Base-by-base conservation (phyloP, 2,113 vertebrate genomes). In the Cardinalis cardinalis region DNA sequence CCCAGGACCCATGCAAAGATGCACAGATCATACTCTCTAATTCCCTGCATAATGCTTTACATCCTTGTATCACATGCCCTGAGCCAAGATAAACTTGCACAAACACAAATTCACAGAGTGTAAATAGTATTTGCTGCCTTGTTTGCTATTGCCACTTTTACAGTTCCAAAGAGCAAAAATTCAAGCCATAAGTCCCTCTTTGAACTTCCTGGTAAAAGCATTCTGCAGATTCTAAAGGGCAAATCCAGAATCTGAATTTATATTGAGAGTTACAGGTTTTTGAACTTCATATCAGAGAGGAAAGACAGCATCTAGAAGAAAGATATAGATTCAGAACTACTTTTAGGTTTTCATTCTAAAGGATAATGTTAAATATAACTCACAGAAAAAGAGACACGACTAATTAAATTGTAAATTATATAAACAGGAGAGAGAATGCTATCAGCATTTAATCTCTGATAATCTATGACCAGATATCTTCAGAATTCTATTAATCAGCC, bases 401-500 rank as follows among this genome's bases (percentile, higher is more conserved):
- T 60, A 72, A 89, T 92, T 58, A 64, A 95, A 96, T 53, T 64
- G 9, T 68, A 94, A 93, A 79, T 74, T 41, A 43, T 25, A 56
- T 71, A 88, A 93, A 86, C 38, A 88, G 69, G 18, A 88, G 21
- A 74, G 15, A 81, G 12, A 55, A 73, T 77, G 19, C 58, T 74
- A 64, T 63, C 46, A 48, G 36, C 49, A 85, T 64, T 93, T 70
- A 40, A 80, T 87, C 63, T 61, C 52, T 68, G 38, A 75, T 84
- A 69, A 90, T 78, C 69, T 73, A 34, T 58, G 40, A 44, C n/a
- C 29, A 41, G 1, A 7, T 48, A 88, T 18, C 32, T 61, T 92
- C 31, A 68, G 56, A 90, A 79, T 90, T 83, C 56, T 87, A 81
- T 92, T 77, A 94, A 89, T 92, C 86, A 94, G n/a, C 12, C 20